phyloP scores from a whole-genome alignment of 1,140 invertebrate species.

The Drosophila bocki region DNA sequence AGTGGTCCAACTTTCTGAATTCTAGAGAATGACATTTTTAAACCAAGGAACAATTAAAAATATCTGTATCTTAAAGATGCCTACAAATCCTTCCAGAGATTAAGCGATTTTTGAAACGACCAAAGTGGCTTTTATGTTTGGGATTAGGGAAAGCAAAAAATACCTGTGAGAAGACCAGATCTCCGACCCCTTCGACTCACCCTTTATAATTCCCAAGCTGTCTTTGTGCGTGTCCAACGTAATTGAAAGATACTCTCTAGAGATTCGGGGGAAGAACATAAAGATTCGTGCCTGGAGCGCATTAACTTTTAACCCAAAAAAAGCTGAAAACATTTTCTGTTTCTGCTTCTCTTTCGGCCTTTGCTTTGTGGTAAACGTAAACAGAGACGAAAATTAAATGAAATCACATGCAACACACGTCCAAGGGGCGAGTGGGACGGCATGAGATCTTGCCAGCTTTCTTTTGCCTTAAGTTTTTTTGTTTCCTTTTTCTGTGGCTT shows the following conservation, averaged over 20 bases:
- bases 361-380: constrained; percentile 65
- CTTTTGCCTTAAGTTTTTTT: constrained; percentile 25
- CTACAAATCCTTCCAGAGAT: background rate
- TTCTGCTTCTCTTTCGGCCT: constrained; percentile 31
- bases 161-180: background rate
- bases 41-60: background rate
- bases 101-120: background rate
- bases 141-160: constrained; percentile 2
- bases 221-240: constrained; percentile 54
- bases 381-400: constrained; percentile 67
- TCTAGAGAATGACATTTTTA: background rate
- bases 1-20: no score
- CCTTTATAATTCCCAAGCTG: constrained; percentile 2
- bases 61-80: no score
- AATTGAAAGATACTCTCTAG: constrained; percentile 61
- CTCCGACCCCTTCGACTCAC: background rate
- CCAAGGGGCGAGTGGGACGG: constrained; percentile 45
- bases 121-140: no score
- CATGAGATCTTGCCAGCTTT: constrained; percentile 51
- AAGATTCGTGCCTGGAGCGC: constrained; percentile 59
- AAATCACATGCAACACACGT: constrained; percentile 81
- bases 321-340: constrained; percentile 42
- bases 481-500: constrained; percentile 35
- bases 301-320: constrained; percentile 72
- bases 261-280: constrained; percentile 31